phyloP scores from a whole-genome alignment of 1,140 invertebrate genomes.

The Pseudomyrmex cubaensis region DNA sequence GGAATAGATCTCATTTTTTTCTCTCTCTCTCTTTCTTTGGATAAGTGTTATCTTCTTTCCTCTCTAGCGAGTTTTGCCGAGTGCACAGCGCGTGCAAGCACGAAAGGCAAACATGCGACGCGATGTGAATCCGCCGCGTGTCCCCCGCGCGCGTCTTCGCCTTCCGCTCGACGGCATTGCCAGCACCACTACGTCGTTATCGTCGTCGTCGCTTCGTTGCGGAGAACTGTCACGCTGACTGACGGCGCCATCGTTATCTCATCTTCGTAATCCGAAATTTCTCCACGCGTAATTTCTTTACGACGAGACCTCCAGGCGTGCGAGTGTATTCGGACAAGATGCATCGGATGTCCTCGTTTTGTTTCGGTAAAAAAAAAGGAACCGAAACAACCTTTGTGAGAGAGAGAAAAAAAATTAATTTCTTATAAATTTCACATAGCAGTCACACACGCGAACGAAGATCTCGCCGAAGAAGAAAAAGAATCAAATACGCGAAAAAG shows the following conservation, averaged over 20 bases:
- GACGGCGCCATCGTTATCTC: neutral
- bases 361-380: no score
- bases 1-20: constrained; percentile 3
- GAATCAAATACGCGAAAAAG: no score
- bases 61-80: neutral
- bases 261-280: constrained; percentile 8
- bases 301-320: no score
- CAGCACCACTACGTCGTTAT: neutral
- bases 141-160: constrained; percentile 3
- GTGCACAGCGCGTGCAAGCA: constrained; percentile 1
- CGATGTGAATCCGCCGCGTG: constrained; percentile 21
- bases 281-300: neutral
- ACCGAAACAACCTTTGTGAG: no score
- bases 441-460: no score
- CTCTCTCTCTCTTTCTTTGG: neutral
- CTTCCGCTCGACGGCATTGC: constrained; percentile 33
- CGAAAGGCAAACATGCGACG: constrained; percentile 34
- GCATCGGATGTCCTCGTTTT: no score
- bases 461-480: no score
- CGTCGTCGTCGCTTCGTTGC: neutral
- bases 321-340: no score
- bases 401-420: no score
- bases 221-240: constrained; percentile 5
- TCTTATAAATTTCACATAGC: no score
- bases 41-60: neutral